A percentile compares a stretch with the other conserved stretches of the same genome.
Conservation (phyloP, 2,797 vertebrate species). For the Spinus pinus region DNA sequence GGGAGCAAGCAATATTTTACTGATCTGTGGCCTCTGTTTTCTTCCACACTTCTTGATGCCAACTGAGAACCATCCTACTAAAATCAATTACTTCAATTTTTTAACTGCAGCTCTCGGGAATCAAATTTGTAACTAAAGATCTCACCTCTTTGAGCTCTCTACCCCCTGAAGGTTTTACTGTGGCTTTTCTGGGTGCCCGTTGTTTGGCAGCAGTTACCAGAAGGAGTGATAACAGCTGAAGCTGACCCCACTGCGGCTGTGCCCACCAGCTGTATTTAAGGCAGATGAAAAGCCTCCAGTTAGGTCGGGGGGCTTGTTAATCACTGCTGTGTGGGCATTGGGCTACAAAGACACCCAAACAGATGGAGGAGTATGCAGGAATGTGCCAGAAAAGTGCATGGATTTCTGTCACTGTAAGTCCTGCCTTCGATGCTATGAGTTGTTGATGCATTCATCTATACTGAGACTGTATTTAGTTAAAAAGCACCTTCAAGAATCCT, state of each 20-base stretch:
- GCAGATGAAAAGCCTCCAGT: background rate
- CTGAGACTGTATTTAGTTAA: background rate
- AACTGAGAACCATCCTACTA: background rate
- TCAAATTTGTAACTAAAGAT: background rate
- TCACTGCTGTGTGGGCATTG: fast-evolving
- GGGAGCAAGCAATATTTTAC: background rate
- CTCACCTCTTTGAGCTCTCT: background rate
- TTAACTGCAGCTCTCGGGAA: fast-evolving
- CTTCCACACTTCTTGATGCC: background rate
- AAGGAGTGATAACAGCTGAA: background rate
- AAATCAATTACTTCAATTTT: background rate
- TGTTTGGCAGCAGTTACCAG: background rate
- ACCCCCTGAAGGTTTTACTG: background rate
- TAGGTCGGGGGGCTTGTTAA: background rate
- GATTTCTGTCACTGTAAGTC: background rate
- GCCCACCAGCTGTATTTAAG: background rate
- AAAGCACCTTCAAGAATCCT: background rate
- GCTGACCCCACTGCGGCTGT: background rate
- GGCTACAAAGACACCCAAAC: background rate
- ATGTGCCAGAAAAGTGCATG: background rate
- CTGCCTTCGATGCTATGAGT: fast-evolving
- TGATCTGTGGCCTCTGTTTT: background rate
- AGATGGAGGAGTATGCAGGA: background rate
- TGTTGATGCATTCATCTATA: background rate
- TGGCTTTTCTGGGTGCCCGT: background rate